Evolutionary conservation across 1,140 invertebrate species (phyloP).

Genomic region (Drosophila nigromelanica): DNA sequence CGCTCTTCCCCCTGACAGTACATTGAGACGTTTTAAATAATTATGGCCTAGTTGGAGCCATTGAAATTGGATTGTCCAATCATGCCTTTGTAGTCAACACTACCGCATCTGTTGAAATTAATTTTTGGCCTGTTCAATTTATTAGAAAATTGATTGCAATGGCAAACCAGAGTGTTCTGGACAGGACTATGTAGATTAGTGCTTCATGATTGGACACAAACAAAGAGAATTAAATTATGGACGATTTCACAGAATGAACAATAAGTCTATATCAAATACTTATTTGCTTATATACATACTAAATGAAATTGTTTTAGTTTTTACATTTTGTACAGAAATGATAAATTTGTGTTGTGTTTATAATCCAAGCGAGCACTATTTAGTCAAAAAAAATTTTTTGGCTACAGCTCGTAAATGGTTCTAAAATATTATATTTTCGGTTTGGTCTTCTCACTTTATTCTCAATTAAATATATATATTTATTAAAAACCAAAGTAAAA

Average conservation of each 20-base stretch:
- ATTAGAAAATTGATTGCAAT: conserved; percentile 42
- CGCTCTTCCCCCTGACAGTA: neutral
- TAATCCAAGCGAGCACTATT: neutral
- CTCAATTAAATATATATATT: no score
- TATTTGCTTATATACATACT: neutral
- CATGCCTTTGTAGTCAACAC: conserved; percentile 13
- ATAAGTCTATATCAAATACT: neutral
- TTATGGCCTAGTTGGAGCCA: conserved; percentile 13
- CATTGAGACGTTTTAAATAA: conserved; percentile 21
- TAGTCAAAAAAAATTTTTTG: neutral
- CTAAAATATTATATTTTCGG: neutral
- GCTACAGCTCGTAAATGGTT: neutral
- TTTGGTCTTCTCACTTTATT: neutral
- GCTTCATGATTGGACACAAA: conserved; percentile 17
- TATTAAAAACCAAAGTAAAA: no score
- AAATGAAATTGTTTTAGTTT: neutral
- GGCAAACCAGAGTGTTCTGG: conserved; percentile 18
- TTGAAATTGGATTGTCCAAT: conserved; percentile 16
- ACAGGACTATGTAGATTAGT: conserved; percentile 26
- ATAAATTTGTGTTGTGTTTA: neutral
- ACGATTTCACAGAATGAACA: neutral
- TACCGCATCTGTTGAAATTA: conserved; percentile 17
- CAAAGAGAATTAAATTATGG: conserved; percentile 24
- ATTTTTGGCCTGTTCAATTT: conserved; percentile 42
- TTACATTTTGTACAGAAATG: neutral